A percentile compares a stretch with the other conserved stretches of the same genome.
These are phyloP conservation scores for Beaufortia kweichowensis DNA, from an alignment of 2,113 vertebrate genomes.

Conservation along the genomic window DNA sequence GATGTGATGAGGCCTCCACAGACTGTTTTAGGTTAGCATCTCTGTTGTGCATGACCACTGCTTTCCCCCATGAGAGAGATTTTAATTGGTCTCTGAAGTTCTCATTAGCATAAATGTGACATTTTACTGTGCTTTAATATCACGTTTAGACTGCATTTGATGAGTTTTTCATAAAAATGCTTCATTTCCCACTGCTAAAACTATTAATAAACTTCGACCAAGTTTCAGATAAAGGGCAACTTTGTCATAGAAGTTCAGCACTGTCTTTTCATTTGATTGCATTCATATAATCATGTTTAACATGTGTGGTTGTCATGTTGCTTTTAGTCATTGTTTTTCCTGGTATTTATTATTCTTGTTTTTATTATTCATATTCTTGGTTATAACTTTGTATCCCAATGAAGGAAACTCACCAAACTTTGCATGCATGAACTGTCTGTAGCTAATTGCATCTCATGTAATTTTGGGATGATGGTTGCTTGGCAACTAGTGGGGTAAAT, in stretches of 20 bases:
- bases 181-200: background rate
- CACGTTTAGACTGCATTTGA: slow-evolving; percentile 20
- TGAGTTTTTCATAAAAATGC: background rate
- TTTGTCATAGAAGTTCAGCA: background rate
- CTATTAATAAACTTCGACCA: slow-evolving; percentile 17
- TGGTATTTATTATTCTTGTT: background rate
- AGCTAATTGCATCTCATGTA: slow-evolving; percentile 2
- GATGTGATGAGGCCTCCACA: background rate
- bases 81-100: slow-evolving; percentile 38
- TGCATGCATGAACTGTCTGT: background rate
- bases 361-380: background rate
- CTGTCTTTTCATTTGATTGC: background rate
- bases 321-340: background rate
- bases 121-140: slow-evolving; percentile 26
- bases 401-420: slow-evolving; percentile 7
- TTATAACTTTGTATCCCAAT: background rate
- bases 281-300: background rate
- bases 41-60: background rate
- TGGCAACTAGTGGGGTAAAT: slow-evolving; percentile 22
- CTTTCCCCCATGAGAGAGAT: slow-evolving; percentile 19
- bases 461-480: slow-evolving; percentile 7
- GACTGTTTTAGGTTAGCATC: background rate
- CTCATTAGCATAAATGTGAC: slow-evolving; percentile 30
- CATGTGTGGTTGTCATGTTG: background rate
- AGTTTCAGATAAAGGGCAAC: background rate